Conservation (phyloP, 2,797 vertebrate genomes). For the Sylvilagus floridanus region DNA sequence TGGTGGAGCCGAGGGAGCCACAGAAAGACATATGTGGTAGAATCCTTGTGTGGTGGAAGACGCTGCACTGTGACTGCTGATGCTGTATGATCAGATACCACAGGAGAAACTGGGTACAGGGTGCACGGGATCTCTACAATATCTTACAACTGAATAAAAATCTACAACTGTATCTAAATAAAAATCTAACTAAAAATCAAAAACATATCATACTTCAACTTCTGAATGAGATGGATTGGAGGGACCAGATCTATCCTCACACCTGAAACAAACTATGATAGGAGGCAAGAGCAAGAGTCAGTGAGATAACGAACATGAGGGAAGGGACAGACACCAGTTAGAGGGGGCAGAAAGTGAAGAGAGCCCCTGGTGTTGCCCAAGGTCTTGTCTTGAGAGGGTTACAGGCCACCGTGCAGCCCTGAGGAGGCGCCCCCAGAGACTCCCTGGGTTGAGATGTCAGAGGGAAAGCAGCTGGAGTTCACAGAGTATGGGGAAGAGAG, state of each 20-base stretch:
- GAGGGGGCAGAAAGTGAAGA: neutral
- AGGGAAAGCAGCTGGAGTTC: neutral
- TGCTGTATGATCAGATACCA: neutral
- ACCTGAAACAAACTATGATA: neutral
- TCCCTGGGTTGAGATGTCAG: neutral
- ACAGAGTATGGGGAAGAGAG: neutral
- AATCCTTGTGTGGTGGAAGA: neutral
- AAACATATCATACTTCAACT: neutral
- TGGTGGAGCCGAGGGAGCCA: neutral
- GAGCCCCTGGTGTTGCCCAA: neutral
- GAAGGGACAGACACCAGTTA: too few species aligned
- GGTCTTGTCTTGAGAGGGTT: neutral
- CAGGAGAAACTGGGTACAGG: neutral
- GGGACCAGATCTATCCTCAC: neutral
- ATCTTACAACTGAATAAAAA: neutral
- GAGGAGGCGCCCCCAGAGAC: neutral
- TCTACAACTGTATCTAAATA: too few species aligned
- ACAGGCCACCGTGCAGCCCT: fast-evolving
- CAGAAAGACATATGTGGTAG: too few species aligned
- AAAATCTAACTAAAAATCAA: neutral
- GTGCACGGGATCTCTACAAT: neutral
- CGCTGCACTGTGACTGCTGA: neutral
- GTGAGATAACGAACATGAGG: too few species aligned
- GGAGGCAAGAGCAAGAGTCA: neutral
- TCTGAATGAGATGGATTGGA: neutral